A percentile compares a stretch with the other conserved stretches of the same genome.
phyloP scores from a whole-genome alignment of 2,113 vertebrate species.

The Chloropsis hardwickii region DNA sequence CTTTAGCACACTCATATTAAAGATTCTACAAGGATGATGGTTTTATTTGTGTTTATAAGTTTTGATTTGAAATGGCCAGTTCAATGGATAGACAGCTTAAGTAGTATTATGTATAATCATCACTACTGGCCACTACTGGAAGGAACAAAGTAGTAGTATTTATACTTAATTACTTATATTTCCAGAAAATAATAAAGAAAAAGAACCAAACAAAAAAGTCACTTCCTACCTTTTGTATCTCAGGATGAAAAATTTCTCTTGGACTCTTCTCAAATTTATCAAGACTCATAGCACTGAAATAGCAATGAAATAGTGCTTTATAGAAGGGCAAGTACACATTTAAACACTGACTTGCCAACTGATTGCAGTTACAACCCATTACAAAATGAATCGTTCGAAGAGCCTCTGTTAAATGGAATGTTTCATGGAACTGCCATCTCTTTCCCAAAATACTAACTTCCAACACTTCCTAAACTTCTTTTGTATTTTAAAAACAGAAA shows the following conservation, averaged over 20 bases:
- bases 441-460: neutral
- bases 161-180: neutral
- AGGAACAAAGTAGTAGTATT: neutral
- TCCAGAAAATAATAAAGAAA: neutral
- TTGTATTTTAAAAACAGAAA: neutral
- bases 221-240: slow-evolving; percentile 92
- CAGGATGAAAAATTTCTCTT: slow-evolving; percentile 93
- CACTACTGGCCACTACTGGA: neutral
- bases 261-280: slow-evolving; percentile 97
- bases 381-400: neutral
- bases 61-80: neutral
- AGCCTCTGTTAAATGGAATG: neutral
- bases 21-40: neutral
- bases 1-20: neutral
- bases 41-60: neutral
- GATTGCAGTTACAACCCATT: neutral
- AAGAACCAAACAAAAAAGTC: neutral
- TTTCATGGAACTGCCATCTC: neutral
- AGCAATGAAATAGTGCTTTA: slow-evolving; percentile 3
- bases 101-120: neutral
- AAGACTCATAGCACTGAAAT: slow-evolving; percentile 94
- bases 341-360: neutral
- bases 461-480: neutral
- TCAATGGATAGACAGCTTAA: neutral
- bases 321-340: neutral